These are phyloP conservation scores for Asarcornis scutulata DNA, from an alignment of 2,113 vertebrate species.

Conservation along the genomic window DNA sequence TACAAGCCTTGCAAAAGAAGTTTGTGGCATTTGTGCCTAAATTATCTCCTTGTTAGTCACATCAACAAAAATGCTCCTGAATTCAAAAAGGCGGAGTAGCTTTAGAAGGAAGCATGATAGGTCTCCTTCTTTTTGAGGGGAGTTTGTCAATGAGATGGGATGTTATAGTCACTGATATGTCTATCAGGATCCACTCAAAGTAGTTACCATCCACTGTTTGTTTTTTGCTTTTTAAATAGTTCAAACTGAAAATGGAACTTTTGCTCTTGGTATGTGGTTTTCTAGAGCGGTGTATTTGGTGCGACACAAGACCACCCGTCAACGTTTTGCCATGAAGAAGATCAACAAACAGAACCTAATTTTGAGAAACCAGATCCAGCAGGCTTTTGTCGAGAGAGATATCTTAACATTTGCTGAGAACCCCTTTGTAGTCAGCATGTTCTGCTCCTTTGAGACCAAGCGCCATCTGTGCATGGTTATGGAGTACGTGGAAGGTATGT, in stretches of 20 bases:
- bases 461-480: conserved; percentile 98
- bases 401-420: conserved; percentile 97
- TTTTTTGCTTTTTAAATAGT: neutral
- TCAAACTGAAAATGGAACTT: neutral
- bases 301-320: conserved; percentile 91
- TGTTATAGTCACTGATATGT: neutral
- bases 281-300: conserved; percentile 92
- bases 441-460: conserved; percentile 96
- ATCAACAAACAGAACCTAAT: conserved; percentile 99
- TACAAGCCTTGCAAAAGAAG: neutral
- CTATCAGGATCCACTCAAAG: neutral
- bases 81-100: neutral
- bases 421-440: conserved; percentile 98
- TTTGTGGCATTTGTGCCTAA: neutral
- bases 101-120: neutral
- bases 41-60: neutral
- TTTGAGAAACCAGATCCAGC: conserved; percentile 96
- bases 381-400: conserved; percentile 97
- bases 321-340: conserved; percentile 99
- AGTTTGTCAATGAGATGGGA: neutral
- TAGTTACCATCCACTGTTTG: neutral
- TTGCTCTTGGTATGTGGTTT: neutral
- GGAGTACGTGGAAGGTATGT: conserved; percentile 96
- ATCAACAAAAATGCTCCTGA: neutral
- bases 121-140: neutral